These are phyloP conservation scores for Chrysomela aeneicollis DNA, from an alignment of 2,888 invertebrate species.

Conservation along the genomic window DNA sequence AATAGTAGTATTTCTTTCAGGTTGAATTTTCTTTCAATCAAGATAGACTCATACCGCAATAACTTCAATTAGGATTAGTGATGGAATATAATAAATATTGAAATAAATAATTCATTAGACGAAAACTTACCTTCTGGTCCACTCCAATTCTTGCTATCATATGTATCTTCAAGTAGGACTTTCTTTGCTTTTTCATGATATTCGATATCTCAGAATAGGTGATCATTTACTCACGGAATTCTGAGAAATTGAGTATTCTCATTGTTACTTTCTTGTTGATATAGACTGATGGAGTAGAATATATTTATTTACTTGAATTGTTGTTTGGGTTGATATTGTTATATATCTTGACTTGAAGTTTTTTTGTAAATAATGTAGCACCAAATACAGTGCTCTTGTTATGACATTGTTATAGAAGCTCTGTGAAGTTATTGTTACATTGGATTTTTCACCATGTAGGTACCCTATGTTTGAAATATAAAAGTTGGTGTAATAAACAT, in stretches of 20 bases:
- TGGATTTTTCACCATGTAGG: slow-evolving; percentile 40
- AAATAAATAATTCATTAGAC: not conserved
- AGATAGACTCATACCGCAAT: not conserved
- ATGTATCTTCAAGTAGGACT: not conserved
- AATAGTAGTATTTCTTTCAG: too few species aligned
- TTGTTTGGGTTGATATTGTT: slow-evolving; percentile 38
- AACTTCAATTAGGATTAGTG: not conserved
- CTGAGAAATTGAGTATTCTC: slow-evolving; percentile 1
- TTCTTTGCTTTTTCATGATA: not conserved
- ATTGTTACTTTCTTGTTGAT: slow-evolving; percentile 31
- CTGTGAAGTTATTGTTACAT: slow-evolving; percentile 21
- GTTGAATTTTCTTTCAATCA: too few species aligned
- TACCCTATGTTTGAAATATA: slow-evolving; percentile 27
- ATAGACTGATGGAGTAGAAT: slow-evolving; percentile 37
- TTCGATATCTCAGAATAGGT: not conserved
- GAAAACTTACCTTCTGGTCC: not conserved
- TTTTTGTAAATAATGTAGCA: slow-evolving; percentile 23
- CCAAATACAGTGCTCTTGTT: slow-evolving; percentile 34
- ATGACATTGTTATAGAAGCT: slow-evolving; percentile 34
- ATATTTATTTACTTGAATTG: slow-evolving; percentile 30
- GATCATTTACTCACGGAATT: not conserved
- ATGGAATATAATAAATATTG: slow-evolving; percentile 1
- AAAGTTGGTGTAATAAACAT: slow-evolving; percentile 44
- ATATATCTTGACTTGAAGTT: slow-evolving; percentile 22
- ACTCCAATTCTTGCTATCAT: not conserved